Evolutionary conservation across 1,140 invertebrate genomes (phyloP).

Genomic region (Drosophila baimaii): DNA sequence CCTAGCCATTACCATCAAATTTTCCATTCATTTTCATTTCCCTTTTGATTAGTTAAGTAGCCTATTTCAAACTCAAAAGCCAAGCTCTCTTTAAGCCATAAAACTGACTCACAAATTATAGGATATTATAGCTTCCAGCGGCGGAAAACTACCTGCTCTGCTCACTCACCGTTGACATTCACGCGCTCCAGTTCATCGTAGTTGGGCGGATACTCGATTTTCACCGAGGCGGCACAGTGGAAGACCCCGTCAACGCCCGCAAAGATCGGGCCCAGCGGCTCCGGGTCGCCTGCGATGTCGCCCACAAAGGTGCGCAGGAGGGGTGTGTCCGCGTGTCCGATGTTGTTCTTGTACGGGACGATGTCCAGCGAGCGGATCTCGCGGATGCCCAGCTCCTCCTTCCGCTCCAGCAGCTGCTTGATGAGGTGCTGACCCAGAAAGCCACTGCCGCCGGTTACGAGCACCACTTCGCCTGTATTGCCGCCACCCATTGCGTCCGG

Average conservation of each 20-base stretch:
- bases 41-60: neutral
- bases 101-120: slow-evolving; percentile 2
- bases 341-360: slow-evolving; percentile 85
- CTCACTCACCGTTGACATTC: slow-evolving; percentile 86
- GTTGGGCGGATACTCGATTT: slow-evolving; percentile 87
- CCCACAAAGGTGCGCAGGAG: slow-evolving; percentile 84
- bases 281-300: slow-evolving; percentile 85
- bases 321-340: slow-evolving; percentile 83
- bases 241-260: slow-evolving; percentile 86
- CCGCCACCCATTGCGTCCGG: slow-evolving; percentile 49
- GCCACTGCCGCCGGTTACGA: slow-evolving; percentile 86
- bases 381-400: slow-evolving; percentile 81
- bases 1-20: neutral
- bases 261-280: slow-evolving; percentile 85
- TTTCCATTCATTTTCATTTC: neutral
- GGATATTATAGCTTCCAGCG: neutral
- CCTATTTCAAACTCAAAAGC: neutral
- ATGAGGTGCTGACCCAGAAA: slow-evolving; percentile 89
- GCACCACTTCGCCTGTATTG: slow-evolving; percentile 66
- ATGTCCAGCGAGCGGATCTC: slow-evolving; percentile 88
- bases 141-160: slow-evolving; percentile 8
- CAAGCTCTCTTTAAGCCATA: neutral
- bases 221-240: slow-evolving; percentile 87
- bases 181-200: slow-evolving; percentile 85
- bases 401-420: slow-evolving; percentile 85